Conservation (phyloP, 2,113 vertebrate species). For the Corydoras sp. region DNA sequence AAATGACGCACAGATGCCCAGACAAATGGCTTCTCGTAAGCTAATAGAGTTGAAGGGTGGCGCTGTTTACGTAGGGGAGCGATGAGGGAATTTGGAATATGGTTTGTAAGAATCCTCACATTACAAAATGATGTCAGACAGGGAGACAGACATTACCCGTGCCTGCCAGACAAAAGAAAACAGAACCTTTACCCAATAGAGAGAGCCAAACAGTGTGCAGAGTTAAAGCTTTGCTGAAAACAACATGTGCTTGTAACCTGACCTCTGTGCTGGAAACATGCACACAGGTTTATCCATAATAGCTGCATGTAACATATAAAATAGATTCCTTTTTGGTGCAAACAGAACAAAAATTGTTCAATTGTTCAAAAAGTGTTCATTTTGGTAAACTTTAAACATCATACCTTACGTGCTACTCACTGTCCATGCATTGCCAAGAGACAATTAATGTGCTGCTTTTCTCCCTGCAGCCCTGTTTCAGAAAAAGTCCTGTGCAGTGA, state of each 20-base stretch:
- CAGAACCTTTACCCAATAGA: constrained; percentile 40
- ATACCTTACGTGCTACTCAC: constrained; percentile 9
- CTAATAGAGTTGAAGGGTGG: constrained; percentile 7
- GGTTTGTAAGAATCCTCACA: constrained; percentile 35
- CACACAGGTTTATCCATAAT: constrained; percentile 13
- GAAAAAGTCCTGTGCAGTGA: neutral
- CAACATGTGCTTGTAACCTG: constrained; percentile 34
- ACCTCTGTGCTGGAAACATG: constrained; percentile 13
- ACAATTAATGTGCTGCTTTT: neutral
- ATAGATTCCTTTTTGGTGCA: neutral
- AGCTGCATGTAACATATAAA: constrained; percentile 10
- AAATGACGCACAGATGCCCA: neutral
- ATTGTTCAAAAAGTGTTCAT: too few relatives aligned
- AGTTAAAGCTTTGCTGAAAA: constrained; percentile 36
- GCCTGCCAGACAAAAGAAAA: constrained; percentile 46
- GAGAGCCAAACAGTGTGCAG: constrained; percentile 38
- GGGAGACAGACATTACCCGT: constrained; percentile 41
- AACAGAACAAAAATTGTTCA: neutral
- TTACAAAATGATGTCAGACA: constrained; percentile 48
- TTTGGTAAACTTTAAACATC: constrained; percentile 9
- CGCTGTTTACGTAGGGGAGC: constrained; percentile 9
- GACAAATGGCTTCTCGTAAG: neutral
- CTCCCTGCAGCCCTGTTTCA: neutral
- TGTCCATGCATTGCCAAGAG: neutral
- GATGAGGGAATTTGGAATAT: neutral